Evolutionary conservation across 23 tunicate genomes (phyloP), one percentile per base, ranked within the genome.

Genomic region (Halocynthia aurantium): DNA sequence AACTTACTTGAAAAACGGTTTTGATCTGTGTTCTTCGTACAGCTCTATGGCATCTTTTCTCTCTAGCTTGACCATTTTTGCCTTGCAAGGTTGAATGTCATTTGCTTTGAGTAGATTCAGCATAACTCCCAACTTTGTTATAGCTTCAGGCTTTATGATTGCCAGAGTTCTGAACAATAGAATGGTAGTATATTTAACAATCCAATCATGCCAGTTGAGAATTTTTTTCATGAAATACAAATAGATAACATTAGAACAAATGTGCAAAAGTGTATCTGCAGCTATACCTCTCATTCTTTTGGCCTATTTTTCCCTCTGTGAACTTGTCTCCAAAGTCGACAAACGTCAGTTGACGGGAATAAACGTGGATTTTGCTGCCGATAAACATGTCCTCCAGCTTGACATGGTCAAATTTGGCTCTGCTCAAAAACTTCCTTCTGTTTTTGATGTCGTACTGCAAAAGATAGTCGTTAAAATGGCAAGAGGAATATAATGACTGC

Each of bases 271-370:
- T n/a, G n/a, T n/a, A n/a, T n/a, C n/a, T n/a, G n/a, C n/a, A n/a
- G 70, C 69, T 67, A 52, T 90, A 91, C 97, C 76, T 92, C 83
- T 92, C 98, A 70, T 80, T 86, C 67, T 86, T 86, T 62, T 57
- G 78, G 73, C 82, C 92, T 10, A 92, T 50, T 60, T 86, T 86
- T 22, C 83, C 74, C 84, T 86, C 77, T 7, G 98, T 93, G 53
- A 67, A 87, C 7, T 72, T 55, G 73, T 93, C 98, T 51, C 88
- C 98, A 84, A 80, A 93, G 40, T 87, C 98, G 9, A 87, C 90
- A 73, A 93, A 82, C 10, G 90, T 85, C 8, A 87, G 79, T 61
- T 87, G 94, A 61, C 98, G 82, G 19, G 94, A 87, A 67, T 82
- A 87, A 61, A 93, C 78, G 61, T 87, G 84, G 0, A 93, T 70